Evolutionary conservation across 2,797 vertebrate species (phyloP).

Genomic region (Channallabes apus): DNA sequence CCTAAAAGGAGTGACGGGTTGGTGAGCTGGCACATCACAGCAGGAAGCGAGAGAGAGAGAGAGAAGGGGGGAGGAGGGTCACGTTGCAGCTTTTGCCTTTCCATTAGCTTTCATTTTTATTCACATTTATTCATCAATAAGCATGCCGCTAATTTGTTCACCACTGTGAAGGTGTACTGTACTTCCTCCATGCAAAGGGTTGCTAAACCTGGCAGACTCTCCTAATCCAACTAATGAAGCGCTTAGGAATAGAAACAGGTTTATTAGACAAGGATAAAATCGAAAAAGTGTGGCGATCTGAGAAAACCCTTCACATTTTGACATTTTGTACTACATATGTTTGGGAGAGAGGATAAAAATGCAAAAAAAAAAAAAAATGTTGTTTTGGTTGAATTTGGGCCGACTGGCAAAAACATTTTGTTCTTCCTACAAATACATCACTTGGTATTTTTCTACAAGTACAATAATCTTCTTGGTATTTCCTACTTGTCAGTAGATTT

Average conservation of each 20-base stretch:
- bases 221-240: background rate
- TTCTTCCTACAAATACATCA: background rate
- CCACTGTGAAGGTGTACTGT: background rate
- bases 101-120: background rate
- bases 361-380: background rate
- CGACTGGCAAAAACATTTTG: background rate
- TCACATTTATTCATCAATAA: conserved; percentile 6
- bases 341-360: background rate
- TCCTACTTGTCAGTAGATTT: background rate
- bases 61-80: background rate
- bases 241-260: conserved; percentile 24
- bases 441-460: no score
- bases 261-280: background rate
- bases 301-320: background rate
- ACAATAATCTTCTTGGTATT: background rate
- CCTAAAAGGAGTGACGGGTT: conserved; percentile 2
- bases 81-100: background rate
- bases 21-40: conserved; percentile 13
- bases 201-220: background rate
- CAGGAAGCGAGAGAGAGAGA: background rate
- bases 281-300: background rate
- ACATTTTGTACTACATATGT: background rate
- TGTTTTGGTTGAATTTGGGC: background rate
- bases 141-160: background rate
- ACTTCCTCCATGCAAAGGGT: background rate